Evolutionary conservation across 1,140 invertebrate genomes (phyloP).

Genomic region (Papilio xuthus): DNA sequence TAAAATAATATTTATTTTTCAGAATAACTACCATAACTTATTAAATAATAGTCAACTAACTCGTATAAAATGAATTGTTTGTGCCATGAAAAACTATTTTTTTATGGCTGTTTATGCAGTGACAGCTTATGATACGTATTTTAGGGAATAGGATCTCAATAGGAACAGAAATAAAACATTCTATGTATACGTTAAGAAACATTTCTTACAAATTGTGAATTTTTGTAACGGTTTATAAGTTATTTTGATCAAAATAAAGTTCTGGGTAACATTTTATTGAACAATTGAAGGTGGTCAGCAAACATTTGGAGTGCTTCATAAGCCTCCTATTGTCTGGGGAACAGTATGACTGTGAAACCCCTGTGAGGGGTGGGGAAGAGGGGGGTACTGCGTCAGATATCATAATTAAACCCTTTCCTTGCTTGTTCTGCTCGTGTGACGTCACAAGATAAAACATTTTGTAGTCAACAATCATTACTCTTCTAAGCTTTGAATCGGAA

Average conservation of each 20-base stretch:
- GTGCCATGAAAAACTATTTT: too few relatives aligned
- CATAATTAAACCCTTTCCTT: slow-evolving; percentile 5
- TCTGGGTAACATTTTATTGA: neutral
- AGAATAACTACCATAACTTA: neutral
- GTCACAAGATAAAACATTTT: neutral
- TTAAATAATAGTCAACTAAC: too few relatives aligned
- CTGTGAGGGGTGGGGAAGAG: neutral
- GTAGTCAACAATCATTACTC: neutral
- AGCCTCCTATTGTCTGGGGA: neutral
- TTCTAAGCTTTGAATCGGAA: neutral
- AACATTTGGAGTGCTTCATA: slow-evolving; percentile 24
- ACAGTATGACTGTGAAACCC: neutral
- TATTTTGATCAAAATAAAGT: neutral
- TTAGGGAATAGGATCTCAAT: too few relatives aligned
- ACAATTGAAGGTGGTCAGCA: slow-evolving; percentile 1
- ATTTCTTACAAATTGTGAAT: too few relatives aligned
- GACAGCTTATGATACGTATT: too few relatives aligned
- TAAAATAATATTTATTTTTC: neutral
- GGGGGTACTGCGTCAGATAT: neutral
- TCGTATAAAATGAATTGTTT: too few relatives aligned
- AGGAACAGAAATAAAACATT: too few relatives aligned
- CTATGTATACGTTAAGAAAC: too few relatives aligned
- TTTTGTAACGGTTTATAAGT: too few relatives aligned
- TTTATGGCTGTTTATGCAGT: too few relatives aligned
- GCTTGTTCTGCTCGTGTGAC: neutral